Evolutionary conservation across 2,113 vertebrate genomes (phyloP).

Genomic region (Calonectris borealis): DNA sequence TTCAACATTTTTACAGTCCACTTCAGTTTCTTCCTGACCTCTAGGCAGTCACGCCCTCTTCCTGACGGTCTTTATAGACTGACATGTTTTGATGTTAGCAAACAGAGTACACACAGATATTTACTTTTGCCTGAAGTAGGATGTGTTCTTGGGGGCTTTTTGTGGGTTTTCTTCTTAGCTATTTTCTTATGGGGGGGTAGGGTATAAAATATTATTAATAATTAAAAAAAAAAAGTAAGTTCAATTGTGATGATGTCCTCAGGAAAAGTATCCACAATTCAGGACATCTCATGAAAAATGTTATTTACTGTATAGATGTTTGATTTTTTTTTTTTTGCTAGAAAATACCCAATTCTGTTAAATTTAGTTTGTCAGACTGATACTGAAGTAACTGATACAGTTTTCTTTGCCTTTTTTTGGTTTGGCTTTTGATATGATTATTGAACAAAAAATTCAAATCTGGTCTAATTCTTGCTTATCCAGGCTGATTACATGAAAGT

Average conservation of each 20-base stretch:
- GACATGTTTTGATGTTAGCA: neutral
- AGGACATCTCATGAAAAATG: neutral
- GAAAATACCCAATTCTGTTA: neutral
- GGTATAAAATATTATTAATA: neutral
- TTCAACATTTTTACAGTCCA: neutral
- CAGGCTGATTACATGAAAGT: neutral
- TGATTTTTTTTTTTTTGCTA: neutral
- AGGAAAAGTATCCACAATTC: neutral
- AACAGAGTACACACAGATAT: neutral
- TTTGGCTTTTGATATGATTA: neutral
- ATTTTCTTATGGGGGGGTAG: neutral
- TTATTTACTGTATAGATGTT: neutral
- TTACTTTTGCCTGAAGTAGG: neutral
- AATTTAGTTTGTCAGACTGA: neutral
- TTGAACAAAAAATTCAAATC: neutral
- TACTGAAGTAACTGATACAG: neutral
- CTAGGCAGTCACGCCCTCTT: neutral
- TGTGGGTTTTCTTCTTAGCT: neutral
- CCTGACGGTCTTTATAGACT: neutral
- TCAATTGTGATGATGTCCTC: fast-evolving
- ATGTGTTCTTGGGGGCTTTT: neutral
- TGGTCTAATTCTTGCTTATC: neutral
- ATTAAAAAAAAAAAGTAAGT: neutral
- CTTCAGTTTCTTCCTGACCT: neutral
- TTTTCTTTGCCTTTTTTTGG: neutral